Evolutionary conservation across 1,140 invertebrate species (phyloP), one percentile per base, ranked within the genome.

Genomic region (Nasonia longicornis): DNA sequence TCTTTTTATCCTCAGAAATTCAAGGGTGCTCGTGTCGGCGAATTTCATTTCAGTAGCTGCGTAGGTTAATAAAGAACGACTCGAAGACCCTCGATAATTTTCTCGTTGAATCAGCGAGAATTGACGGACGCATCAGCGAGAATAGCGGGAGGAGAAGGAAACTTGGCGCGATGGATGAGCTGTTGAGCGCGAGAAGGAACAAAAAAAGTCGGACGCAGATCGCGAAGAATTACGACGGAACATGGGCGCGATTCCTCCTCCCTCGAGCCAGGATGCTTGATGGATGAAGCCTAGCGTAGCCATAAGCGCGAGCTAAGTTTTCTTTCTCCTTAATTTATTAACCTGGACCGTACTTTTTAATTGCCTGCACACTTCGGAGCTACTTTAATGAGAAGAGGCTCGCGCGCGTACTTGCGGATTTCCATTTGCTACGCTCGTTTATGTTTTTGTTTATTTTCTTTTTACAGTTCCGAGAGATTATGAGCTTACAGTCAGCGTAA

Each of bases 241-340:
- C 11, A 16, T n/a, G 26, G 31, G 3, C 35, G 7, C 12, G 7
- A 22, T 69, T 38, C 8, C 6, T 26, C 3, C 4, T 31, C 7
- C 22, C 70, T 71, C 29, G 6, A 6, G 29, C 14, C 11, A 63
- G 16, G 71, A 73, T 73, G 22, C 22, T 52, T 8, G 20, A 73
- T 52, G 16, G 22, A 73, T 73, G 45, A 29, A 72, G 20, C 22
- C 22, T 7, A 48, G 45, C 45, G 14, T 16, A 66, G 26, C 8
- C 26, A 69, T 31, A 31, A 69, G 38, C 35, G n/a, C 7, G 11
- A 71, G 7, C 70, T 20, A 73, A 73, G 16, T 73, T 73, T 73
- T 73, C 22, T 52, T 29, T n/a, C 45, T 26, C 26, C 48, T 70
- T 42, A 79, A 79, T 70, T 79, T 52, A 79, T 79, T 77, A 77